These are phyloP conservation scores for Regulus satrapa DNA, from an alignment of 2,113 vertebrate genomes.

Conservation along the genomic window DNA sequence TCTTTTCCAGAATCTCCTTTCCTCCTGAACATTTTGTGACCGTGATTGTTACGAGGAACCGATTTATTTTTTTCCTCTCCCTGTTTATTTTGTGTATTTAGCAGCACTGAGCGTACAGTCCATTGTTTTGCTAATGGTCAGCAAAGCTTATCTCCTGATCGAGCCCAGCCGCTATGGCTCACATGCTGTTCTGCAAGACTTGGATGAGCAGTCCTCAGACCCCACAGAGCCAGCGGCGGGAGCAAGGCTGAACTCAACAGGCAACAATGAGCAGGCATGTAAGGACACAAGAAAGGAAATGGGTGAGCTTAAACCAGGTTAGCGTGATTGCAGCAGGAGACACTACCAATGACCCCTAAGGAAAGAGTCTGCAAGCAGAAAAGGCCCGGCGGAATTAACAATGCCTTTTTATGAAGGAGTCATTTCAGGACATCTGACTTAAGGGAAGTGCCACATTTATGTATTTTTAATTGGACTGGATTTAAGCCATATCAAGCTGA, in stretches of 20 bases:
- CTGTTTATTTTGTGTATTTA: conserved; percentile 27
- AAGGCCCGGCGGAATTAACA: not conserved
- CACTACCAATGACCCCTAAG: not conserved
- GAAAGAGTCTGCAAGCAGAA: not conserved
- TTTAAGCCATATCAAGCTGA: conserved; percentile 14
- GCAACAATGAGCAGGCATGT: not conserved
- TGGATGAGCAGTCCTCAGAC: not conserved
- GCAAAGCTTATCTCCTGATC: conserved; percentile 27
- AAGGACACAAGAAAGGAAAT: not conserved
- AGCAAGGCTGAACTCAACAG: not conserved
- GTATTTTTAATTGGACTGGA: conserved; percentile 39
- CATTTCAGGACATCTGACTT: conserved; percentile 17
- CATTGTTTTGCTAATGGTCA: conserved; percentile 50
- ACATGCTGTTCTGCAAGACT: conserved; percentile 4
- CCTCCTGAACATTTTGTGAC: conserved; percentile 54
- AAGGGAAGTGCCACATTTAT: conserved; percentile 13
- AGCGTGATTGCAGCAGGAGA: not conserved
- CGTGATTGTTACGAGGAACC: not conserved
- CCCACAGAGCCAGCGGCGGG: not conserved
- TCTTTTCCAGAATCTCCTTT: conserved; percentile 40
- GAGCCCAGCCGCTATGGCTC: not conserved
- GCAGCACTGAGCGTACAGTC: not conserved
- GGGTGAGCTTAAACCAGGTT: not conserved
- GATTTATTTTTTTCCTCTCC: not conserved
- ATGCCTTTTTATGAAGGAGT: not conserved